Base-by-base conservation (phyloP, 2,113 vertebrate species). In the Melanotaenia duboulayi region DNA sequence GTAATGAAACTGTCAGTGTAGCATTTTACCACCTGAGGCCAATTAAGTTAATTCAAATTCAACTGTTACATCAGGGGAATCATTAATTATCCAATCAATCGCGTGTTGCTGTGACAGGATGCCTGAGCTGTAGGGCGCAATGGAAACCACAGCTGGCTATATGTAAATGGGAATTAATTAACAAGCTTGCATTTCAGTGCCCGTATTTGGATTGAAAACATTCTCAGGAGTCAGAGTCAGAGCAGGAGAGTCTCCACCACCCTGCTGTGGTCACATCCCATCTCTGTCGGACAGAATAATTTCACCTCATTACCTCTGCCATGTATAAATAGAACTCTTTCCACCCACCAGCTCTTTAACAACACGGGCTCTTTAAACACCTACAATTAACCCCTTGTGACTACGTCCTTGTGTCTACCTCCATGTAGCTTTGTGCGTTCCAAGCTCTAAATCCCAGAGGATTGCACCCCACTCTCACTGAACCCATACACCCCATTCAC, bases 141-240 rank as follows among this genome's bases (percentile, higher is more conserved):
- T 95, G 93, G 94, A 92, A 94, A 92, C 93, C 92, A 83, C 89
- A 91, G 86, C 92, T 49, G 87, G 81, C 91, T 94, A 79, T 96
- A 96, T 96, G 95, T 95, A 96, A 96, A 97, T 96, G 93, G 94
- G 92, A 95, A 95, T 95, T 96, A 95, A 96, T 96, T 95, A 96
- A 92, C 78, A 76, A 85, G 92, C 94, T 95, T 95, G 94, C 86
- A 80, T 96, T 96, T 95, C 94, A 86, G 87, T 90, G 77, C 71
- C 89, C 78, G 85, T 95, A 94, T 95, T 95, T 96, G 94, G 94
- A 97, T 92, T 95, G 91, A 97, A 97, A 97, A 96, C 95, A 96
- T 91, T 92, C 94, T 86, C 90, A 90, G 90, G 93, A 85, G 83
- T 91, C 92, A 90, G 80, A 91, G 85, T 89, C 86, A 91, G 90